These are phyloP conservation scores for Egretta garzetta DNA, from an alignment of 2,113 vertebrate species.

Conservation along the genomic window DNA sequence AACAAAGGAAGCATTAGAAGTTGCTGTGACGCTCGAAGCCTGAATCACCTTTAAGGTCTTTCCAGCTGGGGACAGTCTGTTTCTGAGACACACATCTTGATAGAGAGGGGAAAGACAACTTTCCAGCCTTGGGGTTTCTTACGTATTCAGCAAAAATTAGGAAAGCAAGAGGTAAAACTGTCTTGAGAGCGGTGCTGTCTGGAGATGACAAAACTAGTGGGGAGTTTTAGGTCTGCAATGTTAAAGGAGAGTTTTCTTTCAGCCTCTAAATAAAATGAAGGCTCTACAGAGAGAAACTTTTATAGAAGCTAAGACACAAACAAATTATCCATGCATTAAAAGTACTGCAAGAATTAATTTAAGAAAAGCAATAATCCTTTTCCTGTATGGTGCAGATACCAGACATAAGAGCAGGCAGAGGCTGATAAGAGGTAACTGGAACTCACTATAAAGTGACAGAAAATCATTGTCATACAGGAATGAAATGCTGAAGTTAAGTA, in stretches of 20 bases:
- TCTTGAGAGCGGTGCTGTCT: not conserved
- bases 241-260: slow-evolving; percentile 11
- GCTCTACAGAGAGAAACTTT: not conserved
- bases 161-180: slow-evolving; percentile 2
- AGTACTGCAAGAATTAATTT: slow-evolving; percentile 37
- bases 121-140: not conserved
- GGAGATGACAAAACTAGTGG: not conserved
- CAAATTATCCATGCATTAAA: slow-evolving; percentile 28
- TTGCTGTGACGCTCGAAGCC: not conserved
- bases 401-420: not conserved
- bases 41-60: slow-evolving; percentile 33
- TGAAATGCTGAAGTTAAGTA: not conserved
- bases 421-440: slow-evolving; percentile 29
- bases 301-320: slow-evolving; percentile 40
- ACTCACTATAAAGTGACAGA: not conserved
- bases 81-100: not conserved
- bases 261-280: not conserved
- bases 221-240: not conserved
- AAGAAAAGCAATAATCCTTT: slow-evolving; percentile 37
- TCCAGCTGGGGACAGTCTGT: not conserved
- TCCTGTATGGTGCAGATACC: slow-evolving; percentile 27
- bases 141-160: slow-evolving; percentile 24
- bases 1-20: not conserved
- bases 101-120: not conserved
- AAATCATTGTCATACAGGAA: not conserved